Conservation (phyloP, 1,140 invertebrate species). For the Caenorhabditis remanei region DNA sequence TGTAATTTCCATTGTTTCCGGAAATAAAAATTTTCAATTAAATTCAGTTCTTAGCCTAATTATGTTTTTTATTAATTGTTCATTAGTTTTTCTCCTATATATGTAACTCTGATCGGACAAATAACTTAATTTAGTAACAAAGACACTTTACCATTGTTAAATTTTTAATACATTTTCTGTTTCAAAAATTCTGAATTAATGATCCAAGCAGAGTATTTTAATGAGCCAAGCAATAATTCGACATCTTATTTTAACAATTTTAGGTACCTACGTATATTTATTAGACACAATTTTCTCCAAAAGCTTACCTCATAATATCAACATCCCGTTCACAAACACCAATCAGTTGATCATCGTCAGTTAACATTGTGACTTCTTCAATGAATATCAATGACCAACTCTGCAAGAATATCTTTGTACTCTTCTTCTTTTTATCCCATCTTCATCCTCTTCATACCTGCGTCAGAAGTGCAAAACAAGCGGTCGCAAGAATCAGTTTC, state of each 20-base stretch:
- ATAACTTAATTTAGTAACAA: too few relatives aligned
- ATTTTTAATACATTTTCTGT: too few relatives aligned
- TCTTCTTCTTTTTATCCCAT: not conserved
- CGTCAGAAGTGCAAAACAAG: slow-evolving; percentile 24
- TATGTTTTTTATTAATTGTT: too few relatives aligned
- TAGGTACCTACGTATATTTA: too few relatives aligned
- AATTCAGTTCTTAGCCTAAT: too few relatives aligned
- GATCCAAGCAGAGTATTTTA: too few relatives aligned
- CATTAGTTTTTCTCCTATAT: too few relatives aligned
- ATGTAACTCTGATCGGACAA: too few relatives aligned
- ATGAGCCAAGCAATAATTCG: too few relatives aligned
- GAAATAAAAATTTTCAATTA: too few relatives aligned
- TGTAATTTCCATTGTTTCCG: too few relatives aligned
- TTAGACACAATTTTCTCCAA: not conserved
- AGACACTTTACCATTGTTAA: too few relatives aligned
- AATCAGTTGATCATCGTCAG: slow-evolving; percentile 36
- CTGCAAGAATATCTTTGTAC: not conserved
- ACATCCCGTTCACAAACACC: slow-evolving; percentile 44
- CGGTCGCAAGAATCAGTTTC: slow-evolving; percentile 25
- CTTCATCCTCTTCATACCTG: not conserved
- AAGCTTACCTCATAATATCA: slow-evolving; percentile 25
- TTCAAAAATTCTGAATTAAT: not conserved
- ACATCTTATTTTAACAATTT: not conserved
- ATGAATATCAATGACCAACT: slow-evolving; percentile 52
- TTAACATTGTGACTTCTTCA: slow-evolving; percentile 42